These are phyloP conservation scores for Diplazon laetatorius DNA, from an alignment of 2,888 invertebrate species.

Conservation along the genomic window DNA sequence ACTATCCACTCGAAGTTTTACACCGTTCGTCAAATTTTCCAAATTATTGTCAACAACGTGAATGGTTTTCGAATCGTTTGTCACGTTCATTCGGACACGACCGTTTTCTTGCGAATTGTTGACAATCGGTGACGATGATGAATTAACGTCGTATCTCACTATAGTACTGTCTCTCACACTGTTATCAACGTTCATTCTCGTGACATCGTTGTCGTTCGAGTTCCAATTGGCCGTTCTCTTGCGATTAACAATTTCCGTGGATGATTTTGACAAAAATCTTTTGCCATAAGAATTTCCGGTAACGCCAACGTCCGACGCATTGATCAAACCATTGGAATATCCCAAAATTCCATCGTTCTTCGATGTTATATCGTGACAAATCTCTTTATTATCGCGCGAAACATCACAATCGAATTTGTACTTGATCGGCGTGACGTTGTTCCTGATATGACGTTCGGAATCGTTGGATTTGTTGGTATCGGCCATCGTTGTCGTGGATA, in stretches of 20 bases:
- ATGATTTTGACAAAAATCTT: constrained; percentile 70
- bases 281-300: constrained; percentile 69
- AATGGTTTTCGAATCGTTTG: constrained; percentile 21
- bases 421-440: constrained; percentile 62
- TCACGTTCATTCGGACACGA: constrained; percentile 24
- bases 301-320: constrained; percentile 63
- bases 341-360: constrained; percentile 65
- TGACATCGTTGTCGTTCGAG: constrained; percentile 69
- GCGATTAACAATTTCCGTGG: constrained; percentile 64
- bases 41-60: neutral
- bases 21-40: neutral
- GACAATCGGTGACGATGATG: constrained; percentile 58
- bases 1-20: constrained; percentile 57
- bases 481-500: constrained; percentile 59
- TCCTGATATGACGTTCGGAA: constrained; percentile 71
- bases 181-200: constrained; percentile 55
- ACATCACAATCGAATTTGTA: constrained; percentile 67
- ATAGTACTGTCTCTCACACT: neutral
- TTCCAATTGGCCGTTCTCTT: constrained; percentile 73
- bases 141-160: constrained; percentile 7
- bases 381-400: constrained; percentile 69
- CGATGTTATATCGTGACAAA: constrained; percentile 68
- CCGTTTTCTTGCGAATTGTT: constrained; percentile 52
- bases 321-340: constrained; percentile 41
- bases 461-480: constrained; percentile 64